Base-by-base conservation (phyloP, 2,113 vertebrate genomes). In the Mus spicilegus region DNA sequence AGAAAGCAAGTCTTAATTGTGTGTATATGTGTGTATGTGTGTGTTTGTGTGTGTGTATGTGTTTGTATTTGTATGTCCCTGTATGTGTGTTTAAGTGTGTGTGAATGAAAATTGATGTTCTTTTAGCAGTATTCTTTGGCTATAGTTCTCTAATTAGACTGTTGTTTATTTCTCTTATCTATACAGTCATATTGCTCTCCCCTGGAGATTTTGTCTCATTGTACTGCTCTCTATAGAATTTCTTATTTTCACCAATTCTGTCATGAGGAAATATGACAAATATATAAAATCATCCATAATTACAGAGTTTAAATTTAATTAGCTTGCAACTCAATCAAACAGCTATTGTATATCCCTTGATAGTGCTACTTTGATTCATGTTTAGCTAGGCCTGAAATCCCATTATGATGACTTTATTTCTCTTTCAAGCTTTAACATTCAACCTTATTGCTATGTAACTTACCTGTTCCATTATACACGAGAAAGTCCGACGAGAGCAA, bases 381-480 rank as follows among this genome's bases (percentile, higher is more conserved):
- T 72, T 90, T 92, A 28, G 19, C 6, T 51, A 39, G 42, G 28
- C 11, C 76, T 78, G 30, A 28, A 78, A 51, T 28, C 28, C 28
- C 13, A 17, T 51, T 51, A 78, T 33, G 28, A 30, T 51, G 14
- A 51, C 22, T 78, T 78, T 78, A 13, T 46, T 51, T 77, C 46
- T 54, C 1, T 58, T 95, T 88, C 69, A 19, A 54, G 73, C 6
- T 61, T 72, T 91, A 69, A 22, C 85, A 72, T 85, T 75, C 9
- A 90, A 28, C 8, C 85, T 30, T 85, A 63, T 42, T 89, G 67
- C 86, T 58, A 49, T 46, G 61, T 80, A 92, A 58, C 89, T 95
- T 87, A 73, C 42, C 49, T 67, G 76, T 69, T 88, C n/a, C 33
- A 81, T n/a, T 22, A 28, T 89, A 86, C 89, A 26, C 3, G 5